Evolutionary conservation across 2,888 invertebrate genomes (phyloP).

Genomic region (Steinernema scapterisci): DNA sequence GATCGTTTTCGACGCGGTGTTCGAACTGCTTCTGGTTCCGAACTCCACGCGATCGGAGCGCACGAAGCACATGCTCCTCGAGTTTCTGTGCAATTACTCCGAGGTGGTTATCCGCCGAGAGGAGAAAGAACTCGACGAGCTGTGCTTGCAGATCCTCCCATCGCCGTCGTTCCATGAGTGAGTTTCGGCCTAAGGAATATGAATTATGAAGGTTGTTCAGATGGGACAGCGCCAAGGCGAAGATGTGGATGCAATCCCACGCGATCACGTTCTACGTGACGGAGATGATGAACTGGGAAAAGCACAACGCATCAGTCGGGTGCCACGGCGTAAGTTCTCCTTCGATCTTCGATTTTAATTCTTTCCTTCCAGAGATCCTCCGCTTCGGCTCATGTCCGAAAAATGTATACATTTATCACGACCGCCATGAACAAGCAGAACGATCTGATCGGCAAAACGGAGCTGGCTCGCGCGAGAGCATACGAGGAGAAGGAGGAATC

Average conservation of each 20-base stretch:
- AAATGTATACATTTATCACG: background rate
- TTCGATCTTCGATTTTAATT: background rate
- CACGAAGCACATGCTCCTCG: background rate
- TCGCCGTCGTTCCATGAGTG: background rate
- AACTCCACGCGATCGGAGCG: background rate
- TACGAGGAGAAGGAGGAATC: background rate
- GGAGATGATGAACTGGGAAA: background rate
- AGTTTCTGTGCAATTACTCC: background rate
- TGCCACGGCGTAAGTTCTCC: background rate
- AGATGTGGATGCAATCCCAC: background rate
- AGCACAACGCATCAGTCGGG: background rate
- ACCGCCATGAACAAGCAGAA: background rate
- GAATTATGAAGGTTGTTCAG: background rate
- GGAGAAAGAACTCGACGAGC: background rate
- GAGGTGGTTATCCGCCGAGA: background rate
- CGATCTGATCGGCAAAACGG: background rate
- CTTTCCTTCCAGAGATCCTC: no score
- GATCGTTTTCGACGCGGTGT: background rate
- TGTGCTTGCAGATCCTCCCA: background rate
- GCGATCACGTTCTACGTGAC: background rate
- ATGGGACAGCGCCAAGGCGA: background rate
- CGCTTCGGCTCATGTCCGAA: background rate
- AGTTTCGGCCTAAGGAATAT: background rate
- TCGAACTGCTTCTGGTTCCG: background rate
- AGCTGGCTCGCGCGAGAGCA: background rate